A percentile compares a stretch with the other conserved stretches of the same genome.
Evolutionary conservation across 2,888 invertebrate genomes (phyloP).

Genomic region (Andricus quercusramuli): DNA sequence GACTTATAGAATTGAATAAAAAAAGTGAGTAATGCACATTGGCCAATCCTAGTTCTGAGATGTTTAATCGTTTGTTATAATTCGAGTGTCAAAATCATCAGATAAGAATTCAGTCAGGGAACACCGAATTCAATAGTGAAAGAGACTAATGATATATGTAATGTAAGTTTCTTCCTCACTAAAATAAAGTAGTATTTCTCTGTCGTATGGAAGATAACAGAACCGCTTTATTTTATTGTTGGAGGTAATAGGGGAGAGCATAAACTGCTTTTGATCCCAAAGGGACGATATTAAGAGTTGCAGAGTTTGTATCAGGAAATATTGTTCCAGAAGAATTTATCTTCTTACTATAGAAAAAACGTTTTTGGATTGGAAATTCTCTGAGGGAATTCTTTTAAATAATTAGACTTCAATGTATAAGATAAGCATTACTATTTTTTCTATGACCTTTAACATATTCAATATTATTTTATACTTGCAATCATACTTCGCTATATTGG

Average conservation of each 20-base stretch:
- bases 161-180: background rate
- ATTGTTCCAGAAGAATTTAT: background rate
- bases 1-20: background rate
- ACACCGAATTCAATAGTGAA: background rate
- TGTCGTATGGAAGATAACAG: background rate
- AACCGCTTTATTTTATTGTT: background rate
- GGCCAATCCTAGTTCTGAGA: background rate
- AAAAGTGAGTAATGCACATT: background rate
- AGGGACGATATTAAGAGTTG: background rate
- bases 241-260: background rate
- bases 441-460: no score
- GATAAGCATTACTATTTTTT: no score
- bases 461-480: no score
- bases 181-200: background rate
- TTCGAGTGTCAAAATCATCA: background rate
- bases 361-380: background rate
- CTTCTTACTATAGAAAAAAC: background rate
- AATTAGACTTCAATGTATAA: background rate
- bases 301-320: background rate
- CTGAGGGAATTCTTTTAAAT: background rate
- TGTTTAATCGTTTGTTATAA: background rate
- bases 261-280: background rate
- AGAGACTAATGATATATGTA: background rate
- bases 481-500: no score
- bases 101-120: background rate